These are phyloP conservation scores for Periophthalmus modestus DNA, from an alignment of 2,113 vertebrate genomes.

Conservation along the genomic window DNA sequence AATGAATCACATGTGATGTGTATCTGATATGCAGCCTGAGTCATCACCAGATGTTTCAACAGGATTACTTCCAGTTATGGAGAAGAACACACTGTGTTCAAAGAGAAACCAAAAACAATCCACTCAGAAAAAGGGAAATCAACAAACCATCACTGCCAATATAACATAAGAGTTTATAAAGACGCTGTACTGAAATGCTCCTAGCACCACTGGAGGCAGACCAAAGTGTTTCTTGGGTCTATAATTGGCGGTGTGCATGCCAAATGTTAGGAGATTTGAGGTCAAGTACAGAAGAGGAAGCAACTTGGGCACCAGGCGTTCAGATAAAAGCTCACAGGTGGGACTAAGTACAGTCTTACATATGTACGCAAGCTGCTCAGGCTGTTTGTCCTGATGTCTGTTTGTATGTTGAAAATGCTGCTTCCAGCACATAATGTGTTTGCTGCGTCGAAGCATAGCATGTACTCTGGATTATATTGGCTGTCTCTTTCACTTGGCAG, in stretches of 20 bases:
- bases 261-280: slow-evolving; percentile 71
- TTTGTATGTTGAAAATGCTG: slow-evolving; percentile 61
- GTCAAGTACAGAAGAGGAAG: slow-evolving; percentile 71
- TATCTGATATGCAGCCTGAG: slow-evolving; percentile 73
- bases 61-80: slow-evolving; percentile 70
- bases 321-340: slow-evolving; percentile 78
- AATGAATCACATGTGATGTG: slow-evolving; percentile 77
- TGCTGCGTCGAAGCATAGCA: slow-evolving; percentile 56
- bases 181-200: slow-evolving; percentile 25
- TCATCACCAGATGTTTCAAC: slow-evolving; percentile 77
- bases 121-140: slow-evolving; percentile 36
- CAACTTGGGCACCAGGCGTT: slow-evolving; percentile 56
- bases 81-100: slow-evolving; percentile 46
- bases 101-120: slow-evolving; percentile 45
- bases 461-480: slow-evolving; percentile 52
- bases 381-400: slow-evolving; percentile 69
- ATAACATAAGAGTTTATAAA: slow-evolving; percentile 44
- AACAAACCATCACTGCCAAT: slow-evolving; percentile 51
- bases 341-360: slow-evolving; percentile 50
- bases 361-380: slow-evolving; percentile 68
- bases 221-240: slow-evolving; percentile 55
- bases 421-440: slow-evolving; percentile 67
- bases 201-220: slow-evolving; percentile 43
- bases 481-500: slow-evolving; percentile 52
- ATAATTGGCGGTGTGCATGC: slow-evolving; percentile 63